phyloP scores from a whole-genome alignment of 2,113 vertebrate genomes.

The Holacanthus passer region DNA sequence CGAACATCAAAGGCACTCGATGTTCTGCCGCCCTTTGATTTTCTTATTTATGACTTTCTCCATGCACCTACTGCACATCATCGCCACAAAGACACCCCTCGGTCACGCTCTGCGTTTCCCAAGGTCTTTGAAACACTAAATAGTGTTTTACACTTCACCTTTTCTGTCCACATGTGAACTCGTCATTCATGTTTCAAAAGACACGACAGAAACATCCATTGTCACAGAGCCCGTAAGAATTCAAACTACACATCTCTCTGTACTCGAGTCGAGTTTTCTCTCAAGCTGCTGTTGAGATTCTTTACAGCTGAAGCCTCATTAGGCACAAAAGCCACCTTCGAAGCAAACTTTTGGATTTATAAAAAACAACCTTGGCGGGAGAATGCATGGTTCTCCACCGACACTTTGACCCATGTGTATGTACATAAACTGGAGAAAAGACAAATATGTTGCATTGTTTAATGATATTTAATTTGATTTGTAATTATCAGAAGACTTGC shows the following conservation, averaged over 20 bases:
- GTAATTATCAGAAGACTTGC: too few relatives aligned
- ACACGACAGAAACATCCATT: background rate
- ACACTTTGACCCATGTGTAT: too few relatives aligned
- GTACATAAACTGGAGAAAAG: too few relatives aligned
- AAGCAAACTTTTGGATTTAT: too few relatives aligned
- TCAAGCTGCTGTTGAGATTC: background rate
- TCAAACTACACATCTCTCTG: background rate
- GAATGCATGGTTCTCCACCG: too few relatives aligned
- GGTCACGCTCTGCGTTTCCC: constrained; percentile 8
- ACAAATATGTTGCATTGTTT: too few relatives aligned
- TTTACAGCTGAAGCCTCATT: too few relatives aligned
- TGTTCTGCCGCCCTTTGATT: background rate
- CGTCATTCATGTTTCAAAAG: background rate
- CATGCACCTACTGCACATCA: background rate
- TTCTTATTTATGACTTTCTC: constrained; percentile 18
- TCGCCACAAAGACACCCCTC: constrained; percentile 26
- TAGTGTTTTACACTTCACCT: background rate
- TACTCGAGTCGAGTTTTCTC: background rate
- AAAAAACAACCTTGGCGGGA: too few relatives aligned
- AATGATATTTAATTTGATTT: too few relatives aligned
- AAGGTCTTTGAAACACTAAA: constrained; percentile 7
- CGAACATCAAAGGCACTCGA: fast-evolving
- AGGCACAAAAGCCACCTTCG: too few relatives aligned
- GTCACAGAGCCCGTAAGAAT: background rate
- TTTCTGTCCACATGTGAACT: background rate